Evolutionary conservation across 2,797 vertebrate species (phyloP).

Genomic region (Cynodonichthys magdalenae): DNA sequence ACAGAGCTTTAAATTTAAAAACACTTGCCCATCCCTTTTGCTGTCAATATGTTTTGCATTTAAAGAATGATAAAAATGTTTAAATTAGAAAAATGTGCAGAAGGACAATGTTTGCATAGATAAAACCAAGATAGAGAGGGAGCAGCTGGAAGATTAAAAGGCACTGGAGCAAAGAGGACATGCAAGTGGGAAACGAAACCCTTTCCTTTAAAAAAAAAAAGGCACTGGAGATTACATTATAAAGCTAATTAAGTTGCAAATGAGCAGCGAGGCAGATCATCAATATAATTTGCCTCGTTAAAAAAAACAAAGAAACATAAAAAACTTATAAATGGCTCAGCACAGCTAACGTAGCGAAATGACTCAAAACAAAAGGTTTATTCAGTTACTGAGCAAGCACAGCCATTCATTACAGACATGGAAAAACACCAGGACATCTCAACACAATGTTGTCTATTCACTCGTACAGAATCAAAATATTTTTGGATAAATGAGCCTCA

Average conservation of each 20-base stretch:
- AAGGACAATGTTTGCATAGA: slow-evolving; percentile 21
- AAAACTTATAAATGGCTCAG: background rate
- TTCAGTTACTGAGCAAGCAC: slow-evolving; percentile 33
- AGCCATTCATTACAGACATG: slow-evolving; percentile 33
- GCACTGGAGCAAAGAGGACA: slow-evolving; percentile 40
- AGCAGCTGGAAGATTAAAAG: slow-evolving; percentile 37
- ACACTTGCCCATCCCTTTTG: background rate
- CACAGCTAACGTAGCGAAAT: background rate
- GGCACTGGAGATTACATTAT: slow-evolving; percentile 27
- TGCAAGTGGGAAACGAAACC: slow-evolving; percentile 12
- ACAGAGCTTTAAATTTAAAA: background rate
- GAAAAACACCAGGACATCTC: slow-evolving; percentile 24
- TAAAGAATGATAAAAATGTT: background rate
- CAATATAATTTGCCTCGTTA: slow-evolving; percentile 16
- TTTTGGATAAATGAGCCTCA: background rate
- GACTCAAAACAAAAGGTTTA: slow-evolving; percentile 40
- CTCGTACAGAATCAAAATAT: background rate
- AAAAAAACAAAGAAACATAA: slow-evolving; percentile 9
- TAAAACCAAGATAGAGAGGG: slow-evolving; percentile 10
- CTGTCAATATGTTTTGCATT: background rate
- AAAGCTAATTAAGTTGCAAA: slow-evolving; percentile 38
- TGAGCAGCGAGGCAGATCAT: background rate
- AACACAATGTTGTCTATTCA: background rate
- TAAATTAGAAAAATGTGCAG: background rate
- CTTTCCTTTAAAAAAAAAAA: slow-evolving; percentile 4